Base-by-base conservation (phyloP, 2,113 vertebrate species). In the Phrynosoma platyrhinos region DNA sequence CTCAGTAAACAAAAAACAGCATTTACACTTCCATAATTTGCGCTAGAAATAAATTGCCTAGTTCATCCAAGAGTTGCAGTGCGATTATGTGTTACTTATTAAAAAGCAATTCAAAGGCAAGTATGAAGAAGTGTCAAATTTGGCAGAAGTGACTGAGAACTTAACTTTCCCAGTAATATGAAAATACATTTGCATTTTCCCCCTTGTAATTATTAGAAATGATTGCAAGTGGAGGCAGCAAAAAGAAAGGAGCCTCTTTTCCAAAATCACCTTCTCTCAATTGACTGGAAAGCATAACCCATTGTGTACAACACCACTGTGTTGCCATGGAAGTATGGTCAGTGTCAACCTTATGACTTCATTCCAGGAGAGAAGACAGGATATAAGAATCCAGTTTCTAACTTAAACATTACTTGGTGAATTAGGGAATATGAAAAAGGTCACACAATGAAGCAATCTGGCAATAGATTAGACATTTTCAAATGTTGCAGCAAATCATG, bases 381-480 rank as follows among this genome's bases (percentile, higher is more conserved):
- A 79, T 93, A 82, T 25, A 68, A 82, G 72, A 88, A 79, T 88
- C 62, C 68, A 58, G 23, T 47, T 42, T 27, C 42, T 66, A 5
- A 27, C 52, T 76, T 62, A 83, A 83, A 66, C 25, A 85, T 7
- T 9, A 5, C 21, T 52, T 68, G 58, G 83, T 80, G 75, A 74
- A 47, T 86, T 86, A 79, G 12, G 69, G 76, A 80, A 80, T 74
- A 90, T 64, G 69, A 68, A 36, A 18, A 5, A 0, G 12, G 92
- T 88, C 66, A 52, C 77, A 14, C 71, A 18, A 47, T 83, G 47
- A 23, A 84, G 84, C 80, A 53, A 84, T n/a, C 72, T 86, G 77
- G 75, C 71, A 36, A 10, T 0, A 14, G 83, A 86, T 0, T 71
- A 53, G 52, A 69, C 87, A 30, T 68, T 79, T 1, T 18, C 20